These are phyloP conservation scores for Alauda arvensis DNA, from an alignment of 2,797 vertebrate species.

Conservation along the genomic window DNA sequence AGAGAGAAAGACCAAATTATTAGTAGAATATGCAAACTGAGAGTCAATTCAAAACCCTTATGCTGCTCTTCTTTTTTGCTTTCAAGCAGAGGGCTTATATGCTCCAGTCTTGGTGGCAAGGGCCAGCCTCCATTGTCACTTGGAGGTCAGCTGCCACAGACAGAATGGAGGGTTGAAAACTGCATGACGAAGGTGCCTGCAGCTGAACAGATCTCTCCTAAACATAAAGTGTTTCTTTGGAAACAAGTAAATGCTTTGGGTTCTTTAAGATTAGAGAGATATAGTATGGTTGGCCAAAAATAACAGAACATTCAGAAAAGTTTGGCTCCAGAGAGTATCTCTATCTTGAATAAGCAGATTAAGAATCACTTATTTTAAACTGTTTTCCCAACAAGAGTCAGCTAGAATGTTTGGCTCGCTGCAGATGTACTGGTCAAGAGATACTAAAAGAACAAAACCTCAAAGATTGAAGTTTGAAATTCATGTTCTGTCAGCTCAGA, in stretches of 20 bases:
- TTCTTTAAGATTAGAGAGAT: slow-evolving; percentile 52
- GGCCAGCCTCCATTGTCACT: background rate
- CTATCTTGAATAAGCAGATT: slow-evolving; percentile 56
- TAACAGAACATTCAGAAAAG: slow-evolving; percentile 42
- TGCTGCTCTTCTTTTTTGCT: background rate
- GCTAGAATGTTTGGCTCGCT: background rate
- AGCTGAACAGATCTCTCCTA: slow-evolving; percentile 17
- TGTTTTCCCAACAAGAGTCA: slow-evolving; percentile 17
- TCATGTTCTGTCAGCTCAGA: background rate
- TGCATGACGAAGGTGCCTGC: background rate
- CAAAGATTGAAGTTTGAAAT: background rate
- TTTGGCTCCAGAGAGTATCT: slow-evolving; percentile 25
- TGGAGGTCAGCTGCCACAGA: background rate
- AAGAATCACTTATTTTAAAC: slow-evolving; percentile 42
- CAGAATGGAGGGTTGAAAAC: background rate
- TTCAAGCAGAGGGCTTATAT: background rate
- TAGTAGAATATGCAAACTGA: background rate
- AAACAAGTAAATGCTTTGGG: slow-evolving; percentile 37
- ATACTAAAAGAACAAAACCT: background rate
- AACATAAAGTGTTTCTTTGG: slow-evolving; percentile 49
- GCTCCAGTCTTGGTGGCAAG: background rate
- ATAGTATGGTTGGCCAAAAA: slow-evolving; percentile 26
- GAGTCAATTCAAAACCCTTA: background rate
- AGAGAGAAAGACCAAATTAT: slow-evolving; percentile 23
- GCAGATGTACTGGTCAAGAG: background rate